Evolutionary conservation across 1,140 invertebrate genomes (phyloP), one percentile per base, ranked within the genome.

Genomic region (Semibalanus balanoides): DNA sequence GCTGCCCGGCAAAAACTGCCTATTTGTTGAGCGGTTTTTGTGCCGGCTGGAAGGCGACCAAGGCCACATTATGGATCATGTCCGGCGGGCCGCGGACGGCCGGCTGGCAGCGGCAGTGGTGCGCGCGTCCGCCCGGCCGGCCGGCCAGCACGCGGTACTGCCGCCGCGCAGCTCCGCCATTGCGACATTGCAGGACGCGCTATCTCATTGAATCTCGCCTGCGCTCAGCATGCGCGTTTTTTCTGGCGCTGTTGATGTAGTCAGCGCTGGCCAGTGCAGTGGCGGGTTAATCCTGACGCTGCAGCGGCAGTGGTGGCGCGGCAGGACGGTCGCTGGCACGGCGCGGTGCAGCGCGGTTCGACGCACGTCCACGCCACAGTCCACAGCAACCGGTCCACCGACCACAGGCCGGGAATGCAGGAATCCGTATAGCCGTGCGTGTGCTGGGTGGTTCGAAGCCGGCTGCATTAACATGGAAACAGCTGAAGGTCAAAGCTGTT

Each of bases 61-160:
- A 64, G 51, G 51, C 51, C 51, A 64, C 51, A 64, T 64, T 64
- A 64, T 64, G 51, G 40, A 74, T 74, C 40, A 31, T 35, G 73
- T 35, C 40, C 40, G 31, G 73, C 40, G 11, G 22, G 51, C 35
- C 7, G 51, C 30, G 31, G 25, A 73, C 78, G 70, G 78, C 30
- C 75, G 11, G 30, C 30, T 75, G 69, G 3, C 1, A 30, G n/a
- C 31, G 74, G 43, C 35, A 40, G 35, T 74, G 69, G 35, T 74
- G 69, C 17, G n/a, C 31, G 74, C 51, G 51, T 40, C 35, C 35
- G 5, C 5, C 35, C 17, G 35, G 35, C 35, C 35, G 17, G n/a
- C n/a, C n/a, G n/a, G n/a, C n/a, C n/a, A n/a, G 69, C 17, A 25
- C 31, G 74, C 51, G 51, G 51, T 19, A 7, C 11, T 64, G 5